Evolutionary conservation across 2,797 vertebrate species (phyloP).

Genomic region (Trachops cirrhosus): DNA sequence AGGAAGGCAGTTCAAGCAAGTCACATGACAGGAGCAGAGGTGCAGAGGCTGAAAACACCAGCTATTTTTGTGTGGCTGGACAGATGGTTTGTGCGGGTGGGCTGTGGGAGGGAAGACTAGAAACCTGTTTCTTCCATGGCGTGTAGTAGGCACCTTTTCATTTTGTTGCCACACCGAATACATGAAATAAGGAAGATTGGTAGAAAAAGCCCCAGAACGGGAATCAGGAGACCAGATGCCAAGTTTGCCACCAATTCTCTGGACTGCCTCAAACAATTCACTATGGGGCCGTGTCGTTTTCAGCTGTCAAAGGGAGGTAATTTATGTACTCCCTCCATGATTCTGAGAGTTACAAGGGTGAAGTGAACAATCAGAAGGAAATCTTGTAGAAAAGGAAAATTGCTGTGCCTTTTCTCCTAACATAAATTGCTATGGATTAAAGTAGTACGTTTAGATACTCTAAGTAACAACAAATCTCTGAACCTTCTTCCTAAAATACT

Average conservation of each 20-base stretch:
- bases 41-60: not conserved
- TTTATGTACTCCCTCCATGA: not conserved
- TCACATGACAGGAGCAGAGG: constrained; percentile 15
- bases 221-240: not conserved
- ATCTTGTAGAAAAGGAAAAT: not conserved
- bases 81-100: constrained; percentile 55
- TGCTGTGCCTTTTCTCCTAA: not conserved
- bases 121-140: constrained; percentile 1
- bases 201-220: not conserved
- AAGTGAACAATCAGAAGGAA: not conserved
- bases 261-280: not conserved
- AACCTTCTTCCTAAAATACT: not conserved
- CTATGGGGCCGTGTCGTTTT: not conserved
- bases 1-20: constrained; percentile 17
- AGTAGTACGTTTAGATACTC: not conserved
- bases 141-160: constrained; percentile 2
- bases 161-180: not conserved
- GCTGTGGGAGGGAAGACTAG: not conserved
- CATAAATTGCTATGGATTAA: not conserved
- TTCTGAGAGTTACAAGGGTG: not conserved
- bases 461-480: not conserved
- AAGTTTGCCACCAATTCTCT: not conserved
- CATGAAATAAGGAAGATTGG: not conserved
- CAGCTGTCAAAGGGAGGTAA: not conserved
- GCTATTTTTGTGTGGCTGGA: constrained; percentile 46